Evolutionary conservation across 92 coral and sea anemone genomes (phyloP), one percentile per base, ranked within the genome.

Genomic region (Desmophyllum pertusum): DNA sequence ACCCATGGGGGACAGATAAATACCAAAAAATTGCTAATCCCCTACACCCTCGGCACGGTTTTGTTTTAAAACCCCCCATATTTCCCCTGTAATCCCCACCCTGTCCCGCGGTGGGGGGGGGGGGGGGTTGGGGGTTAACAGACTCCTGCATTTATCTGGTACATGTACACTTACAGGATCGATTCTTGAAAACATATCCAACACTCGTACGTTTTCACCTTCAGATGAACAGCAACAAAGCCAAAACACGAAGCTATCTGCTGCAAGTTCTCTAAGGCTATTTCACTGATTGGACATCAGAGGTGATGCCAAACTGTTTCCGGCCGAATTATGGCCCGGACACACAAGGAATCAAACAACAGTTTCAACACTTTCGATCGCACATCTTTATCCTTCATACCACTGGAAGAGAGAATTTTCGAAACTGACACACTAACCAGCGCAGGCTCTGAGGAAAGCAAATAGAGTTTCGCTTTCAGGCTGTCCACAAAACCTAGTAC

Each of bases 231-330:
- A 96, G 25, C 90, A 76, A 33, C 86, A 89, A 42, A 87, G 91
- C 84, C n/a, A n/a, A 96, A 80, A 62, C 94, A 86, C 3, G 94
- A 88, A 65, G 95, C 90, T 50, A 94, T 92, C 84, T 94, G 95
- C 81, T 92, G 98, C 65, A 96, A 86, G 84, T 96, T 96, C 43
- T 85, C 76, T 46, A 86, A 77, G 23, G 99, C 99, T 70, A 91
- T 89, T 67, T 91, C 88, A 36, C 97, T 90, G 52, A 95, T 93
- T 93, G 95, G 73, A 96, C 87, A 43, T 96, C 97, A 11, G 98
- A 94, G 50, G 95, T 95, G 48, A 96, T 90, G 41, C 98, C 94
- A 69, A 92, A 94, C 46, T 97, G 95, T 80, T n/a, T 96, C 97
- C 0, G 99, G 99, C 19, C 91, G 88, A 40, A 92, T 68, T 23